Percentiles rank a stretch among this genome's conserved stretches.
These are phyloP conservation scores for Tragelaphus strepsiceros DNA, from an alignment of 2,113 vertebrate genomes.

Conservation along the genomic window DNA sequence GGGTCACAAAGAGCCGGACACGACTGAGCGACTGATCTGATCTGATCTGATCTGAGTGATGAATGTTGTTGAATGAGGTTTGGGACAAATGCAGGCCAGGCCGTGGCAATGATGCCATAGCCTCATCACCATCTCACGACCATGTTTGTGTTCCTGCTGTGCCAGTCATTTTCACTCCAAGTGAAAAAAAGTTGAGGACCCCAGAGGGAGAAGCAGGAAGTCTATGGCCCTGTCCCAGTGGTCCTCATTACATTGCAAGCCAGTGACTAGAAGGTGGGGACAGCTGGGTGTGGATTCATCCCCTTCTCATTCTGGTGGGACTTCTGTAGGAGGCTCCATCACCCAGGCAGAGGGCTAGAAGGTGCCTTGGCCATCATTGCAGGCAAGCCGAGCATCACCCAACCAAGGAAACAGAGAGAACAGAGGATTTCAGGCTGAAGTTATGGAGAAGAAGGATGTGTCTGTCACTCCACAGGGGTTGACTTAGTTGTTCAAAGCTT, in stretches of 20 bases:
- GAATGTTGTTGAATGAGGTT: not conserved
- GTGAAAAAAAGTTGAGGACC: not conserved
- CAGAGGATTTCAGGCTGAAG: not conserved
- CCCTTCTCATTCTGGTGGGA: not conserved
- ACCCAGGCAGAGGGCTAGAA: not conserved
- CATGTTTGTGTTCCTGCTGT: not conserved
- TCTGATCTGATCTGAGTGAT: not conserved
- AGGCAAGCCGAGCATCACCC: not conserved
- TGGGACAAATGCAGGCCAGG: not conserved
- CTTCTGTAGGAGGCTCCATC: not conserved
- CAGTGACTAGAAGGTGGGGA: not conserved
- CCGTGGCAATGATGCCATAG: accelerated
- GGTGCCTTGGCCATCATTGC: not conserved
- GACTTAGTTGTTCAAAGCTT: constrained; percentile 38
- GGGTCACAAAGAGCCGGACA: too few relatives aligned
- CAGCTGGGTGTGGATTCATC: accelerated
- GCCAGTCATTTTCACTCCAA: not conserved
- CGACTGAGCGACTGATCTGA: too few relatives aligned
- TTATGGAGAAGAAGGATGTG: not conserved
- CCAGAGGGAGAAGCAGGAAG: not conserved
- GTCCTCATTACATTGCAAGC: accelerated
- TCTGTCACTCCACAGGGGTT: not conserved
- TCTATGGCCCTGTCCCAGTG: not conserved
- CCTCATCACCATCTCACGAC: not conserved
- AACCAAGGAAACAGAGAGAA: not conserved